Percentiles rank a stretch among this genome's conserved stretches.
phyloP scores from a whole-genome alignment of 2,113 vertebrate genomes.

The Nasalis larvatus region DNA sequence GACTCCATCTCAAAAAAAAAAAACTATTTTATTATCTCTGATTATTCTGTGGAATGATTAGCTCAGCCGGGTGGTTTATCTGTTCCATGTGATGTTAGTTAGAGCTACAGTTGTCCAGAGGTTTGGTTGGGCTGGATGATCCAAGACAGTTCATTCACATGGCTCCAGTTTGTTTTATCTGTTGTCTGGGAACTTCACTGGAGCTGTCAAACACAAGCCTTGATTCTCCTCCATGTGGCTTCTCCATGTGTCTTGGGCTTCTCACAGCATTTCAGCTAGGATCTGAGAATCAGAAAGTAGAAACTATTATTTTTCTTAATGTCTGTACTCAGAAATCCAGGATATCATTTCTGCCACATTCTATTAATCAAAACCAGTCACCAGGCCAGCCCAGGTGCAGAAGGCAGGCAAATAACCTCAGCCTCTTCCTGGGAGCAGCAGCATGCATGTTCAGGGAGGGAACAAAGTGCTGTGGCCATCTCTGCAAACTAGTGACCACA shows the following conservation, averaged over 20 bases:
- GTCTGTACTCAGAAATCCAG: not conserved
- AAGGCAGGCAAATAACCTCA: not conserved
- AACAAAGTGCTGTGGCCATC: not conserved
- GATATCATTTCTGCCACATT: not conserved
- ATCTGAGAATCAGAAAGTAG: not conserved
- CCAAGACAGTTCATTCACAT: not conserved
- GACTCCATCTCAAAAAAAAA: too few relatives aligned
- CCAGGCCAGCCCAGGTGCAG: not conserved
- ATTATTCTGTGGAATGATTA: not conserved
- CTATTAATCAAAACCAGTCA: not conserved
- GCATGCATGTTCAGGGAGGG: not conserved
- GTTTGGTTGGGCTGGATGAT: not conserved
- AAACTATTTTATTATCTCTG: not conserved
- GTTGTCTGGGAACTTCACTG: not conserved
- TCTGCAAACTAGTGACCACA: not conserved
- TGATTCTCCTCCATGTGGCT: not conserved
- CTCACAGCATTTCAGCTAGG: not conserved
- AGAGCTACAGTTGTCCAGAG: not conserved
- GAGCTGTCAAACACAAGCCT: not conserved
- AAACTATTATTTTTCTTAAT: not conserved
- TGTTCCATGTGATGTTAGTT: not conserved
- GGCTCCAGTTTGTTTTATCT: not conserved
- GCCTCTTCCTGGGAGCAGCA: not conserved
- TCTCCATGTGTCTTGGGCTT: not conserved
- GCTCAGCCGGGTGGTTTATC: not conserved